Base-by-base conservation (phyloP, 2,113 vertebrate genomes). In the Microcebus griseorufus region DNA sequence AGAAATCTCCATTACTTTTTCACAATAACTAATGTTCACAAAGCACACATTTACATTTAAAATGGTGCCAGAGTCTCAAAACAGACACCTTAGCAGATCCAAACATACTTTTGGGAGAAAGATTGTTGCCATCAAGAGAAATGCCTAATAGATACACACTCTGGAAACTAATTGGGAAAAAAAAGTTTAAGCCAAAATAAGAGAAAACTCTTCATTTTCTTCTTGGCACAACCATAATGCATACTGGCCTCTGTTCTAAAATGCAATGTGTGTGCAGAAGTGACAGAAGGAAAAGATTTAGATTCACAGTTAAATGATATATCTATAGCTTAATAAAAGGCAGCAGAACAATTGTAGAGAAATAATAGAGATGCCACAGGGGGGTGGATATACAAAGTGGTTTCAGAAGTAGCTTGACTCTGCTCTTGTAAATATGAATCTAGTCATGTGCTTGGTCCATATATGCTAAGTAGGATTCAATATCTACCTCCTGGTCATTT, bases 241-340 rank as follows among this genome's bases (percentile, higher is more conserved):
- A 65, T 20, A 22, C 34, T n/a, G 22, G 23, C 65, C 42, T 91
- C 80, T 75, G 6, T 70, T 94, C 90, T 92, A 89, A 95, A 94
- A 70, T 65, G n/a, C 37, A 65, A 1, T 48, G 16, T 34, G 8
- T 55, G 20, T 37, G 16, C 73, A 92, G 16, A 94, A 83, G 32
- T 94, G 89, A 95, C 69, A 94, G 64, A 91, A 72, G 72, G 27
- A 75, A 88, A 94, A 86, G 16, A 79, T 92, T 83, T 94, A 58
- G 2, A 82, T 86, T 90, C 60, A 64, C 70, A 51, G 6, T 64
- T 37, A 25, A 58, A 73, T 94, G 73, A 95, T 67, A n/a, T 73
- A 93, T 58, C 84, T 73, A 20, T 25, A 81, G 64, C 80, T 90
- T 89, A 81, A 97, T 94, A 93, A 98, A 93, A 96, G 5, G 12